Evolutionary conservation across 2,888 invertebrate species (phyloP).

Genomic region (Catonia carolina): DNA sequence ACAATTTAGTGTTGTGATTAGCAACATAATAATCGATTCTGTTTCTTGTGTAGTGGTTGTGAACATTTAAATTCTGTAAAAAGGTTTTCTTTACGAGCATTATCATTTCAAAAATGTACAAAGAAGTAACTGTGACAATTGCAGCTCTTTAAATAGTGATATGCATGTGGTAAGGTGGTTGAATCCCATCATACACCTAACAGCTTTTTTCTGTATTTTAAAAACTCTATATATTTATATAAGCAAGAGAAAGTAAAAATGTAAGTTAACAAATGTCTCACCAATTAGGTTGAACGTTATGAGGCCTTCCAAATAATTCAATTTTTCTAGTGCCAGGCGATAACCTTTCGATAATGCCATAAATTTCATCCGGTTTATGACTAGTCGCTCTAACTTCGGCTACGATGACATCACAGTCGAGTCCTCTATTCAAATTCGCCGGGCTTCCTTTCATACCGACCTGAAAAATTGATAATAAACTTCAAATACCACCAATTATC

Average conservation of each 20-base stretch:
- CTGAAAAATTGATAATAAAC: slow-evolving; percentile 39
- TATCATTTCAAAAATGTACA: too few relatives aligned
- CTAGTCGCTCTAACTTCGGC: slow-evolving; percentile 96
- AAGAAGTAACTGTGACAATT: too few relatives aligned
- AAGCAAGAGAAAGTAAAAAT: neutral
- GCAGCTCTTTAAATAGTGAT: too few relatives aligned
- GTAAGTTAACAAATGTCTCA: slow-evolving; percentile 39
- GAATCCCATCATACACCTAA: too few relatives aligned
- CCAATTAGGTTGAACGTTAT: slow-evolving; percentile 98
- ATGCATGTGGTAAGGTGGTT: too few relatives aligned
- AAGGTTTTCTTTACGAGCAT: too few relatives aligned
- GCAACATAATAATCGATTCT: too few relatives aligned
- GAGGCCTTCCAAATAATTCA: slow-evolving; percentile 92
- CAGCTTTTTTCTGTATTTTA: too few relatives aligned
- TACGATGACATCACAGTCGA: slow-evolving; percentile 97
- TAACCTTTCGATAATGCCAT: slow-evolving; percentile 92
- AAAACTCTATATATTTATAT: too few relatives aligned
- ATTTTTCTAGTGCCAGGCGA: slow-evolving; percentile 96
- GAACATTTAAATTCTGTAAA: too few relatives aligned
- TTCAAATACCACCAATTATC: slow-evolving; percentile 9
- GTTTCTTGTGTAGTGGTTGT: too few relatives aligned
- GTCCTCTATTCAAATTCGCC: slow-evolving; percentile 79
- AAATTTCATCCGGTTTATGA: slow-evolving; percentile 98
- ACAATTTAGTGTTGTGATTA: too few relatives aligned
- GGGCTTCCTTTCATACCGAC: slow-evolving; percentile 96